Evolutionary conservation across 2,113 vertebrate genomes (phyloP), one percentile per base, ranked within the genome.

Genomic region (Paracanthobrama guichenoti): DNA sequence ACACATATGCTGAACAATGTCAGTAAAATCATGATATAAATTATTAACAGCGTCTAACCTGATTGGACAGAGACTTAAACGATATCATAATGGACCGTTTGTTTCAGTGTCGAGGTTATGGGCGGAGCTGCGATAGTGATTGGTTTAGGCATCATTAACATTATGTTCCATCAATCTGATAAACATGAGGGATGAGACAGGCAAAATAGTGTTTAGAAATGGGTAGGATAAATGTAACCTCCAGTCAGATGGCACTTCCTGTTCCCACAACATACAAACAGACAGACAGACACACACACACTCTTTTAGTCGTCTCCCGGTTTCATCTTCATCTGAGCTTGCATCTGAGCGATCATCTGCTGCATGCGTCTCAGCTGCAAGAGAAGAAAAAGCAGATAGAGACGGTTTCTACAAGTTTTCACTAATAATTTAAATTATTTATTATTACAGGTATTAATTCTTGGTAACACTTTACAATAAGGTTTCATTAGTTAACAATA

Each of bases 321-420:
- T 88, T 96, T 95, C 94, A 95, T 96, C 90, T 94, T 94, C 96
- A 97, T 96, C 87, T 96, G 95, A 60, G 96, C 96, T 90, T 96
- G 95, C 96, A 97, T 97, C 85, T 96, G 95, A 59, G 93, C 93
- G 57, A 97, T 96, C 96, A 97, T 97, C 93, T 97, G 94, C 89
- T 97, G 96, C 95, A 96, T 97, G 88, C 95, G 94, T 80, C 95
- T 95, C 91, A 97, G 89, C 95, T 97, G 89, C 71, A 50, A 84
- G 18, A 88, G 8, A 85, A 81, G 28, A 18, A 87, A 10, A 73
- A n/a, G 73, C 1, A 78, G 73, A 31, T 1, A 31, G 28, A 31
- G 28, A 31, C 2, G 1, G 28, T 31, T 31, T 31, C 28, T 31
- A 31, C 2, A 31, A 31, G 28, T 31, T 31, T 31, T 31, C 28